Percentiles rank a stretch among this genome's conserved stretches.
These are phyloP conservation scores for Tipula helvola DNA, from an alignment of 2,888 invertebrate genomes.

Conservation along the genomic window DNA sequence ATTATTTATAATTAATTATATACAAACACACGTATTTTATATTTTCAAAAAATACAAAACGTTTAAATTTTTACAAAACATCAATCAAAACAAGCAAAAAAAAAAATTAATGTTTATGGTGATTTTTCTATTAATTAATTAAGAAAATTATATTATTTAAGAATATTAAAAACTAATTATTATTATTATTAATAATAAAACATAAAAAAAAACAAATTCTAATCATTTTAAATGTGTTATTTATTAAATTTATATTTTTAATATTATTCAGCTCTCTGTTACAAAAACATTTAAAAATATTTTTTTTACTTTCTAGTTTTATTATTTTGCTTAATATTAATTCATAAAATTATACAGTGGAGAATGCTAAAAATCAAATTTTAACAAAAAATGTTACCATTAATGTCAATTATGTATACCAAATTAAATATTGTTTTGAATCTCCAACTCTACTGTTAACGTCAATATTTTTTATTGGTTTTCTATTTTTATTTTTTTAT, in stretches of 20 bases:
- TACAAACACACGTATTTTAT: background rate
- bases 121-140: constrained; percentile 4
- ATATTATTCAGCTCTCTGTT: background rate
- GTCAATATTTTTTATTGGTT: background rate
- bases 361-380: background rate
- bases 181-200: background rate
- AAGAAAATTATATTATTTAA: background rate
- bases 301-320: background rate
- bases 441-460: background rate
- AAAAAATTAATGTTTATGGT: background rate
- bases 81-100: background rate
- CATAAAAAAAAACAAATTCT: background rate
- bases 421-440: background rate
- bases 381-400: no score
- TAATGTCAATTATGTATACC: background rate
- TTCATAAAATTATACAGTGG: background rate
- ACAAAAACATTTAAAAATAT: background rate
- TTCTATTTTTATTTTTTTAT: no score
- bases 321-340: background rate
- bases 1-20: background rate
- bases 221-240: background rate
- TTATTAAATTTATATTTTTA: background rate
- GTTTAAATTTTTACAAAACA: background rate
- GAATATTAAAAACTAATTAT: background rate
- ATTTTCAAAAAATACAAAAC: background rate